phyloP scores from a whole-genome alignment of 2,797 vertebrate species.

The Telmatherina bonti region DNA sequence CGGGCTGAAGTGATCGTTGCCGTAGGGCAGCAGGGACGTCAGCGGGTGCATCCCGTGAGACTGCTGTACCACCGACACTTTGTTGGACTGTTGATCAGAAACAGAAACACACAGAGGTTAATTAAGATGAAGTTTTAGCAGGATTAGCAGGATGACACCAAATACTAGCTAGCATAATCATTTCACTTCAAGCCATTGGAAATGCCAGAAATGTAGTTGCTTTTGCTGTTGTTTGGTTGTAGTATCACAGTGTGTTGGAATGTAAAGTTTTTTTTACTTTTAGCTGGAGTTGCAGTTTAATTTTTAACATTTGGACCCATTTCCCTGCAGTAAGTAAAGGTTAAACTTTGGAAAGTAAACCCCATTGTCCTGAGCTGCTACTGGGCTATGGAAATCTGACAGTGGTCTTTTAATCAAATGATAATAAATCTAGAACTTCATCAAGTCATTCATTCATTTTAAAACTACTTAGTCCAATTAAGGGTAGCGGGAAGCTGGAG shows the following conservation, averaged over 20 bases:
- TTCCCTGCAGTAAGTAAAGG: background rate
- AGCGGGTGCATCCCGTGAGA: constrained; percentile 94
- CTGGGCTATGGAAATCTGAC: too few relatives aligned
- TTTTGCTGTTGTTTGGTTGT: background rate
- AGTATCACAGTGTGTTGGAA: background rate
- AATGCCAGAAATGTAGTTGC: background rate
- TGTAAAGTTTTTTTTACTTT: background rate
- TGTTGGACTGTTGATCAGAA: constrained; percentile 89
- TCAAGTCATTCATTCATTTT: too few relatives aligned
- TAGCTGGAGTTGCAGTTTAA: background rate
- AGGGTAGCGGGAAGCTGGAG: too few relatives aligned
- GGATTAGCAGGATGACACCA: fast-evolving
- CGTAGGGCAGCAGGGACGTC: constrained; percentile 93
- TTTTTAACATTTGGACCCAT: background rate
- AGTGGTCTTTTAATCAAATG: too few relatives aligned
- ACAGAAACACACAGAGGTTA: background rate
- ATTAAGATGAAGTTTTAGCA: background rate
- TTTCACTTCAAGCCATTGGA: background rate
- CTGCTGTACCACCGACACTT: constrained; percentile 96
- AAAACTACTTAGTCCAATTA: too few relatives aligned
- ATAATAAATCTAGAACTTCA: background rate
- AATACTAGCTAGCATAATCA: background rate
- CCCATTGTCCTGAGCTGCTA: too few relatives aligned
- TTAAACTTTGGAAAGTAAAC: too few relatives aligned
- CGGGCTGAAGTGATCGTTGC: constrained; percentile 96